Evolutionary conservation across 2,797 vertebrate species (phyloP).

Genomic region (Acanthiza pusilla): DNA sequence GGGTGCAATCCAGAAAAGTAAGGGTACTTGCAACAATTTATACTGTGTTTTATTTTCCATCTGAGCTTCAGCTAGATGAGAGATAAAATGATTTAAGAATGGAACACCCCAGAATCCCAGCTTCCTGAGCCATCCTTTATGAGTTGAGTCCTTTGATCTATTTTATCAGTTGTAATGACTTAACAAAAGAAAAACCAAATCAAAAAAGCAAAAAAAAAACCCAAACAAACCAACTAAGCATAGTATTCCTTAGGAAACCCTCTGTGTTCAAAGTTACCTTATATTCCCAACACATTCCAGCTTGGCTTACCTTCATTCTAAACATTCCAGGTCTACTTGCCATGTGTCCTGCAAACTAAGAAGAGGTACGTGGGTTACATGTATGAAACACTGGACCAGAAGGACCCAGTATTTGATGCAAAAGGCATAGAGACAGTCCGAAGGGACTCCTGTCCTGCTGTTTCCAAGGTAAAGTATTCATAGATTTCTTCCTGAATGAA

Average conservation of each 20-base stretch:
- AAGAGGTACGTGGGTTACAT: conserved; percentile 98
- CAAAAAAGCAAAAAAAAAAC: not conserved
- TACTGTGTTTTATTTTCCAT: not conserved
- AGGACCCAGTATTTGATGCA: conserved; percentile 93
- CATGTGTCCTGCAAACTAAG: conserved; percentile 96
- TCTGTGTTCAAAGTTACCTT: not conserved
- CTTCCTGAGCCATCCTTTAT: not conserved
- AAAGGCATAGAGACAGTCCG: conserved; percentile 98
- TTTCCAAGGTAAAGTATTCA: conserved; percentile 88
- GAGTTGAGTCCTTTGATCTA: not conserved
- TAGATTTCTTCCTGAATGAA: not conserved
- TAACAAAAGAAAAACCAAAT: not conserved
- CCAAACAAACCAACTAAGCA: not conserved
- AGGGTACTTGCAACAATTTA: not conserved
- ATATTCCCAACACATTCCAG: not conserved
- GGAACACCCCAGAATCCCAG: not conserved
- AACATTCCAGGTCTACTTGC: conserved; percentile 87
- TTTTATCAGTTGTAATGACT: not conserved
- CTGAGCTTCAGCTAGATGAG: not conserved
- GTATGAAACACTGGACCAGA: conserved; percentile 95
- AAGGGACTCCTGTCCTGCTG: conserved; percentile 93
- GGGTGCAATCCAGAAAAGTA: not conserved
- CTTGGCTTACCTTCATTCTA: conserved; percentile 18
- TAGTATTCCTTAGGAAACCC: not conserved
- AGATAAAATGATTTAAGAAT: not conserved